Base-by-base conservation (phyloP, 2,888 invertebrate genomes). In the Noctua fimbriata region DNA sequence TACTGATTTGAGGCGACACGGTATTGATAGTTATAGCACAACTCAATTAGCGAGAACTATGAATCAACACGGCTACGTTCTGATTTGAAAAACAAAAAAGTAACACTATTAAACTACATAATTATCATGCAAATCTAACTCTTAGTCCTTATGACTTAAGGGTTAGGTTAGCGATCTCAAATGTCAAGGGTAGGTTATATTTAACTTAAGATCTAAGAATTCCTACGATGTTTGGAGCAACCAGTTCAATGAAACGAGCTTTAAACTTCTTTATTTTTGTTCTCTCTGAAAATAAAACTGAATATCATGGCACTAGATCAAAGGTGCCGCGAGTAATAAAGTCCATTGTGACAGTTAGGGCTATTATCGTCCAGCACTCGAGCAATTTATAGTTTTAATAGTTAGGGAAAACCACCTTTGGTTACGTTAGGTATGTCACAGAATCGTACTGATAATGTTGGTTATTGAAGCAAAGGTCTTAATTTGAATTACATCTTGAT, bases 221-320 rank as follows among this genome's bases (percentile, higher is more conserved):
- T 36, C 1, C 3, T 36, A 10, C 16, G 6, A 76, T 36, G 24
- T 63, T n/a, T 77, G 18, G 0, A n/a, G 28, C 18, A 28, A 14
- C 44, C 14, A 24, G 24, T 55, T n/a, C 5, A 72, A 58, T 21
- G 9, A 65, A 18, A 36, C n/a, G 6, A 2, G n/a, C 14, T 71
- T 12, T 63, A 4, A 55, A 36, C 3, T 47, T n/a, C 9, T 66
- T 21, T 49, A 60, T 32, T 41, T 47, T 28, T 14, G 36, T 10
- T 1, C 73, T 5, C 7, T 73, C 5, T 49, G 14, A 73, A 79
- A 79, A 73, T 73, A 73, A 79, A 47, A 79, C 55, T 52, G 49
- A 69, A 73, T 47, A 52, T 80, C 36, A 55, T 58, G 36, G 36
- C 65, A 47, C 44, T 77, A 81, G 36, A 52, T 77, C 58, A 71